Evolutionary conservation across 2,888 invertebrate species (phyloP).

Genomic region (Coleophora flavipennella): DNA sequence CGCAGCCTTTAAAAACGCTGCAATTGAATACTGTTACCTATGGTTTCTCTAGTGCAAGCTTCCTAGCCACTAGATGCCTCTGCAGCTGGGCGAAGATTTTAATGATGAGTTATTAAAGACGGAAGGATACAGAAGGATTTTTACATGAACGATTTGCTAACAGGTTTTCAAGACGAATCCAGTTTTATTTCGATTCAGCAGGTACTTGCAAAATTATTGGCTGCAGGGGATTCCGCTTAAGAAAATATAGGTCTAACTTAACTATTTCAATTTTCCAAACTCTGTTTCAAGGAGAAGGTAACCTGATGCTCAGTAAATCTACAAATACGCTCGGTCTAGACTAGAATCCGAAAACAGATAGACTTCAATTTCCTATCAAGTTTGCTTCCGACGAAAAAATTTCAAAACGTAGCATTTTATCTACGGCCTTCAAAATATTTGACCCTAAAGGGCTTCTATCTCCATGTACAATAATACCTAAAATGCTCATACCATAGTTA

Average conservation of each 20-base stretch:
- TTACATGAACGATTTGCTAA: conserved; percentile 10
- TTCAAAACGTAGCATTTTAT: conserved; percentile 7
- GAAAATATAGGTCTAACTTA: neutral
- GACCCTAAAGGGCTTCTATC: neutral
- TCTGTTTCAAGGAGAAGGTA: neutral
- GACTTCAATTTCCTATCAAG: neutral
- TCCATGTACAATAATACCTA: neutral
- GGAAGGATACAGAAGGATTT: conserved; percentile 9
- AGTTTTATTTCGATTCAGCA: too few relatives aligned
- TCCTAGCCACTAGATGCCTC: conserved; percentile 7
- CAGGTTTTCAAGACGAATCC: neutral
- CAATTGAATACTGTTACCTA: conserved; percentile 23
- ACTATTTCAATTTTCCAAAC: neutral
- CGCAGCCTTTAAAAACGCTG: conserved; percentile 6
- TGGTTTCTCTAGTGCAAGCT: neutral
- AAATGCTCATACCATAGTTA: neutral
- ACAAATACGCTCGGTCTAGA: conserved; percentile 8
- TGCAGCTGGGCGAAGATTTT: conserved; percentile 5
- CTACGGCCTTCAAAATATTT: conserved; percentile 1
- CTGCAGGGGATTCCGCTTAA: conserved; percentile 4
- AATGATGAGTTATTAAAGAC: neutral
- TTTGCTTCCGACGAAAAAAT: too few relatives aligned
- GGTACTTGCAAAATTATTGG: too few relatives aligned
- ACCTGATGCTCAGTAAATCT: neutral
- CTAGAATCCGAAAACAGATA: conserved; percentile 8